Evolutionary conservation across 2,888 invertebrate genomes (phyloP).

Genomic region (Toxonevra muliebris): DNA sequence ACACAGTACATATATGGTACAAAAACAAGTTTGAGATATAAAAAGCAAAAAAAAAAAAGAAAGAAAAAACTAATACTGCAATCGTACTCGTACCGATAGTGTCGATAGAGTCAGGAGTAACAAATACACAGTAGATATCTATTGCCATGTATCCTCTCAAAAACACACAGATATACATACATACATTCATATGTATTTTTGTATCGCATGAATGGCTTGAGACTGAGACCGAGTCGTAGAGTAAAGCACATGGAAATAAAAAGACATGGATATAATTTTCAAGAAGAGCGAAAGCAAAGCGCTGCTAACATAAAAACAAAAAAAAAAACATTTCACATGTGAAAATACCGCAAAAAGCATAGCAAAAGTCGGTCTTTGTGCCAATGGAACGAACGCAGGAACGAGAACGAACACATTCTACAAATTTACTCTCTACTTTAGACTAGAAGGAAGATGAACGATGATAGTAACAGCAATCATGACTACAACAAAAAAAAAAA

Average conservation of each 20-base stretch:
- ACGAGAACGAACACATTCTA: not conserved
- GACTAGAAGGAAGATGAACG: not conserved
- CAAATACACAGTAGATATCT: not conserved
- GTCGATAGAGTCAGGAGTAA: not conserved
- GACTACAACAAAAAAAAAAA: no score
- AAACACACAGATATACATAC: no score
- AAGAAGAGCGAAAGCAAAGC: no score
- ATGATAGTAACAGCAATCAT: no score
- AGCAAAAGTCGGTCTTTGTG: conserved; percentile 58
- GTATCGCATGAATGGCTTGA: no score
- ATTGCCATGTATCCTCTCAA: not conserved
- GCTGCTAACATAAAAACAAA: not conserved
- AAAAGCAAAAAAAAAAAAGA: not conserved
- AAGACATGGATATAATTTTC: no score
- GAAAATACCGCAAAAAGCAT: conserved; percentile 42
- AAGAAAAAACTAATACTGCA: not conserved
- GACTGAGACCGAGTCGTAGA: no score
- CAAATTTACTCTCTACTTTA: not conserved
- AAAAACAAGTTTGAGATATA: conserved; percentile 14
- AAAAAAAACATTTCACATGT: conserved; percentile 22
- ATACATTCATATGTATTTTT: no score
- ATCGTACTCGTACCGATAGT: not conserved
- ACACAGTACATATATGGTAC: not conserved
- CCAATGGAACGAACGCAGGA: conserved; percentile 50
- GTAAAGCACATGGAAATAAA: no score